Conservation (phyloP, 2,888 invertebrate species). For the Drosophila kambysellisi region DNA sequence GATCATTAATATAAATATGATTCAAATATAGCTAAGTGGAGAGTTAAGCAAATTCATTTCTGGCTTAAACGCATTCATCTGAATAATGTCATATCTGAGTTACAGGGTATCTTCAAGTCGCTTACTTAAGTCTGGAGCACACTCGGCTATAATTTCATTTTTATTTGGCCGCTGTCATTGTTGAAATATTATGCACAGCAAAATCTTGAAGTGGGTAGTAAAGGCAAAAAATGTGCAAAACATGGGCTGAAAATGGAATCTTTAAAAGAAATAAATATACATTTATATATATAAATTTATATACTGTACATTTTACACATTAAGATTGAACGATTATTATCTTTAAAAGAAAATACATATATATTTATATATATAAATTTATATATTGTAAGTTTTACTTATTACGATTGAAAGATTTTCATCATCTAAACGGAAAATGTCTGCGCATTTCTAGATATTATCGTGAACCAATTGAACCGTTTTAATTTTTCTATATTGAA, state of each 20-base stretch:
- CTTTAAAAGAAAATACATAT: background rate
- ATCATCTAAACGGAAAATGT: background rate
- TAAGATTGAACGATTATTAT: too few relatives aligned
- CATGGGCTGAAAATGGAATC: background rate
- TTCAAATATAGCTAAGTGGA: background rate
- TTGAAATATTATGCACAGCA: background rate
- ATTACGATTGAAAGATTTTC: too few relatives aligned
- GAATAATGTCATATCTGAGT: background rate
- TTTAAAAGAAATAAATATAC: background rate
- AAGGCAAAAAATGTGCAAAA: background rate
- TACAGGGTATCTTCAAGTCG: background rate
- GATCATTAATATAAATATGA: background rate
- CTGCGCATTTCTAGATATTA: background rate
- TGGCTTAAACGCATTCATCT: background rate
- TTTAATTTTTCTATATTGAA: background rate
- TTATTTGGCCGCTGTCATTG: slow-evolving; percentile 1
- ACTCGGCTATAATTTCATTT: background rate
- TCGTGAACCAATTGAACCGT: background rate
- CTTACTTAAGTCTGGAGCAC: background rate
- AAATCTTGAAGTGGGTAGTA: slow-evolving; percentile 1
- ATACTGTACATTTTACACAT: too few relatives aligned
- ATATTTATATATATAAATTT: background rate
- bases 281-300: background rate
- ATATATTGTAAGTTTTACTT: background rate
- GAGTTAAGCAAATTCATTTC: background rate